These are phyloP conservation scores for Pangasius larnaudii DNA, from an alignment of 2,797 vertebrate species.

Conservation along the genomic window DNA sequence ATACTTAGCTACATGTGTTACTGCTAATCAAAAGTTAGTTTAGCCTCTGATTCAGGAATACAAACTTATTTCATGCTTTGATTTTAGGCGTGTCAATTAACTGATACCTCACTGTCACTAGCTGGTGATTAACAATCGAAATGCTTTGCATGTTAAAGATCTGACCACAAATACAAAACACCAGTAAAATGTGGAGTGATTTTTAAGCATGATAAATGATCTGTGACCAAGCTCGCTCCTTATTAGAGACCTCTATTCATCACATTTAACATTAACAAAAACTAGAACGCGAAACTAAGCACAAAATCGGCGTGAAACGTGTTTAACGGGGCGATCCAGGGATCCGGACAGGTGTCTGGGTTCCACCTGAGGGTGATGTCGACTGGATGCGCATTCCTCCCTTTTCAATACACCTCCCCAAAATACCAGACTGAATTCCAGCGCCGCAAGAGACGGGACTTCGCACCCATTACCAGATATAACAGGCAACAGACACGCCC, in stretches of 20 bases:
- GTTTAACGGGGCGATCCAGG: too few species aligned
- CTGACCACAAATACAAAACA: not conserved
- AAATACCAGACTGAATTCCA: constrained; percentile 53
- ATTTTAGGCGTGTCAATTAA: not conserved
- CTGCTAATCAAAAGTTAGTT: not conserved
- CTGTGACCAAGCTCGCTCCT: not conserved
- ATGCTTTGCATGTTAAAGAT: not conserved
- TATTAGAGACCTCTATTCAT: too few species aligned
- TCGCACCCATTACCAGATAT: constrained; percentile 44
- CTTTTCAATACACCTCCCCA: constrained; percentile 31
- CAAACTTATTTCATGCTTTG: not conserved
- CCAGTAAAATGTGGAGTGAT: too few species aligned
- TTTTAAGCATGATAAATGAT: too few species aligned
- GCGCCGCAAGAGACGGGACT: constrained; percentile 37
- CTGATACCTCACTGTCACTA: not conserved
- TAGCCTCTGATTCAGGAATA: too few species aligned
- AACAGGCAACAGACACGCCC: constrained; percentile 45
- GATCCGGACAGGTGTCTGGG: constrained; percentile 8
- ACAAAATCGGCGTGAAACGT: not conserved
- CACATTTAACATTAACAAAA: not conserved
- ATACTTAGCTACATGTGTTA: too few species aligned
- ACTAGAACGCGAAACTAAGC: not conserved
- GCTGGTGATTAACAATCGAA: not conserved
- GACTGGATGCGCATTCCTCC: not conserved
- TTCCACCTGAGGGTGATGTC: constrained; percentile 42